Conservation (phyloP, 1,140 invertebrate species). For the Rhagoletis zephyria region DNA sequence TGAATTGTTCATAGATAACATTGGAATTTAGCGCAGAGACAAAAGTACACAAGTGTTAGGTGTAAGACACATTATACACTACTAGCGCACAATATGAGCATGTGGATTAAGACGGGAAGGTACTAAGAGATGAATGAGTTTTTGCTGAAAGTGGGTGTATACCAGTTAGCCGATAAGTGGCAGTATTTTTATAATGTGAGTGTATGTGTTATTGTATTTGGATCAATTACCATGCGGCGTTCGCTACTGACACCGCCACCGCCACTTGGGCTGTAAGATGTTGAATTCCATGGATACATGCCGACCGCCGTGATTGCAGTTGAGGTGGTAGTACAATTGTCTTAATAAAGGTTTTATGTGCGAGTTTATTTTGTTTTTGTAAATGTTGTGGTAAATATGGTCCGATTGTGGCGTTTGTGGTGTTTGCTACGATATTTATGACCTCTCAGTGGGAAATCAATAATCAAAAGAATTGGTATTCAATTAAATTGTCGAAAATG, state of each 20-base stretch:
- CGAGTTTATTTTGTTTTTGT: not conserved
- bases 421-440: not conserved
- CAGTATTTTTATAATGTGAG: not conserved
- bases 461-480: not conserved
- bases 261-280: slow-evolving; percentile 37
- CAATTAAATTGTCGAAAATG: not conserved
- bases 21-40: not conserved
- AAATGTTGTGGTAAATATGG: not conserved
- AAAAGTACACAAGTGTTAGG: not conserved
- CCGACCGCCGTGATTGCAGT: slow-evolving; percentile 21
- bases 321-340: not conserved
- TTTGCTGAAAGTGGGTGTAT: slow-evolving; percentile 18
- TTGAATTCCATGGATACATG: slow-evolving; percentile 53
- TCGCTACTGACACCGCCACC: not conserved
- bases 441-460: not conserved
- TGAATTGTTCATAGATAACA: not conserved
- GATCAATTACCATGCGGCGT: slow-evolving; percentile 36
- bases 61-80: not conserved
- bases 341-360: not conserved
- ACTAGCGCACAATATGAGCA: not conserved
- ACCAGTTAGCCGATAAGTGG: not conserved
- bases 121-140: not conserved
- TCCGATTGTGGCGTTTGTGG: not conserved
- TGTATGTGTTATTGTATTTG: slow-evolving; percentile 6
- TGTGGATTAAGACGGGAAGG: not conserved